Conservation (phyloP, 2,888 invertebrate species). For the Azorinus chamasolen region DNA sequence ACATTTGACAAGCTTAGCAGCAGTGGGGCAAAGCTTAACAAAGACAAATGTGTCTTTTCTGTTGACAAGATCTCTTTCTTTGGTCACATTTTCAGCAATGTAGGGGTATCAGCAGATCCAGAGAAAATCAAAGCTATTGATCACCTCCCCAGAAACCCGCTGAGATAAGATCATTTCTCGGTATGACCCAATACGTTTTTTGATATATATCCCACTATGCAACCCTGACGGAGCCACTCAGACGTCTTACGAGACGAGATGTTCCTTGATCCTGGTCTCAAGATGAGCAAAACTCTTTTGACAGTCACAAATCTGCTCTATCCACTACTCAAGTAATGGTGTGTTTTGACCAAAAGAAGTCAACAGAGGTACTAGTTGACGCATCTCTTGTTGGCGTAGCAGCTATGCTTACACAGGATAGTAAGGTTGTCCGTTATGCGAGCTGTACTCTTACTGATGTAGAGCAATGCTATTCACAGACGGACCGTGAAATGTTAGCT, state of each 20-base stretch:
- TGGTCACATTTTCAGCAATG: slow-evolving; percentile 45
- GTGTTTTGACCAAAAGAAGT: too few relatives aligned
- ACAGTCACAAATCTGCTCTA: slow-evolving; percentile 58
- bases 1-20: slow-evolving; percentile 27
- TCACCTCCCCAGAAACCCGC: slow-evolving; percentile 21
- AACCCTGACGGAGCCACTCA: too few relatives aligned
- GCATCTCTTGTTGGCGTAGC: slow-evolving; percentile 71
- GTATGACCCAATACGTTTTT: slow-evolving; percentile 45
- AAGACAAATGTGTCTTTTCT: slow-evolving; percentile 37
- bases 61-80: slow-evolving; percentile 44
- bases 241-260: too few relatives aligned
- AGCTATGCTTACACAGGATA: slow-evolving; percentile 62
- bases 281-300: slow-evolving; percentile 48
- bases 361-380: slow-evolving; percentile 66
- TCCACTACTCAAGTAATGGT: too few relatives aligned
- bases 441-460: slow-evolving; percentile 64
- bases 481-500: slow-evolving; percentile 72
- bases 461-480: slow-evolving; percentile 72
- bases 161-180: slow-evolving; percentile 51
- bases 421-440: slow-evolving; percentile 61
- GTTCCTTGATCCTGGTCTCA: slow-evolving; percentile 56
- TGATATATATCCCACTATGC: too few relatives aligned
- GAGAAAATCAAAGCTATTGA: slow-evolving; percentile 40
- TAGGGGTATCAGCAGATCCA: slow-evolving; percentile 45
- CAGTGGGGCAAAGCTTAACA: slow-evolving; percentile 39